A percentile compares a stretch with the other conserved stretches of the same genome.
These are phyloP conservation scores for Zaprionus bogoriensis DNA, from an alignment of 2,888 invertebrate species.

Conservation along the genomic window DNA sequence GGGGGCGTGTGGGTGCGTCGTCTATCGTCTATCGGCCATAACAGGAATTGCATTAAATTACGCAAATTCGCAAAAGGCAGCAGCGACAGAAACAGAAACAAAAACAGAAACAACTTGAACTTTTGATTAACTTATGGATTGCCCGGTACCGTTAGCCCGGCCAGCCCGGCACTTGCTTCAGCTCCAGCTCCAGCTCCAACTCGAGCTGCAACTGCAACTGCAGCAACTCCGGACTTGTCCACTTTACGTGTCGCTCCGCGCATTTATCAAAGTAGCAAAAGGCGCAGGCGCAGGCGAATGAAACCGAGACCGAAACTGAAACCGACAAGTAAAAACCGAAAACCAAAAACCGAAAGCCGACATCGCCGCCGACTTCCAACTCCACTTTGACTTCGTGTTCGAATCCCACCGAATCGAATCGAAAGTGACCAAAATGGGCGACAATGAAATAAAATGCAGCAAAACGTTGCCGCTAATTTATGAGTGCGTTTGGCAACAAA, in stretches of 20 bases:
- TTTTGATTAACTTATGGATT: slow-evolving; percentile 74
- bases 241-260: slow-evolving; percentile 55
- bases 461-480: slow-evolving; percentile 37
- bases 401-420: slow-evolving; percentile 39
- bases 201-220: slow-evolving; percentile 13
- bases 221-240: slow-evolving; percentile 45
- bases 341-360: slow-evolving; percentile 23
- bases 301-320: slow-evolving; percentile 44
- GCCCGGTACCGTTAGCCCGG: slow-evolving; percentile 40
- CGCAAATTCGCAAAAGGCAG: slow-evolving; percentile 58
- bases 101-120: slow-evolving; percentile 51
- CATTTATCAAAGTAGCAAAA: slow-evolving; percentile 57
- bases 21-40: slow-evolving; percentile 50
- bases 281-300: slow-evolving; percentile 19
- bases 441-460: slow-evolving; percentile 57
- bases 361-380: slow-evolving; percentile 3
- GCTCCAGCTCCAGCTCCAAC: slow-evolving; percentile 22
- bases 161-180: slow-evolving; percentile 43
- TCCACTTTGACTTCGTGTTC: slow-evolving; percentile 8
- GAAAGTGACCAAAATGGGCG: slow-evolving; percentile 66
- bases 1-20: slow-evolving; percentile 70
- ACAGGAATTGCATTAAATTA: slow-evolving; percentile 76
- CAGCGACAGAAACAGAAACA: slow-evolving; percentile 5
- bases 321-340: slow-evolving; percentile 22
- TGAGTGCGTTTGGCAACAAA: slow-evolving; percentile 18